Evolutionary conservation across 2,113 vertebrate species (phyloP).

Genomic region (Prietella phreatophila): DNA sequence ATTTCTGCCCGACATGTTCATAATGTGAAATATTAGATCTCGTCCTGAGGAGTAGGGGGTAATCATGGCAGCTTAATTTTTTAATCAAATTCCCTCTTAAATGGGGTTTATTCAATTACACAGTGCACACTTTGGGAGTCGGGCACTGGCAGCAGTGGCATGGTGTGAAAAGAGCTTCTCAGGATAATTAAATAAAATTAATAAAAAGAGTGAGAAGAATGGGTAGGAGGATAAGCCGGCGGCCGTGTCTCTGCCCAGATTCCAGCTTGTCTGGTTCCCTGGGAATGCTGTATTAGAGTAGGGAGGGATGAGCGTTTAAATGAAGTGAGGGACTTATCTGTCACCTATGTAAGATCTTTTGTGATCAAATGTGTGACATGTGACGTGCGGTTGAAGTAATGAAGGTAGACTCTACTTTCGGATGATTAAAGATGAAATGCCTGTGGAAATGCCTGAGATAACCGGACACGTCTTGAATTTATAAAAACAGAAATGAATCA

Average conservation of each 20-base stretch:
- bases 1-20: slow-evolving; percentile 75
- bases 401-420: neutral
- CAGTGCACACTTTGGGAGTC: slow-evolving; percentile 73
- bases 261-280: slow-evolving; percentile 65
- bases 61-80: slow-evolving; percentile 79
- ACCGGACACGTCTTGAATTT: neutral
- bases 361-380: neutral
- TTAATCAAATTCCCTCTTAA: slow-evolving; percentile 79
- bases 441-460: neutral
- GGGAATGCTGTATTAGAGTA: slow-evolving; percentile 64
- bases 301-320: slow-evolving; percentile 52
- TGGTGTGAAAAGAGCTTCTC: slow-evolving; percentile 65
- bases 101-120: slow-evolving; percentile 83
- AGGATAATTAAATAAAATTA: slow-evolving; percentile 82
- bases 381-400: neutral
- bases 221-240: slow-evolving; percentile 57
- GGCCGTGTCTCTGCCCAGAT: slow-evolving; percentile 68
- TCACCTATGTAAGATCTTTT: slow-evolving; percentile 12
- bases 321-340: slow-evolving; percentile 38
- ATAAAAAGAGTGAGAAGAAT: slow-evolving; percentile 68
- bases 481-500: neutral
- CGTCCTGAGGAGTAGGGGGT: slow-evolving; percentile 67
- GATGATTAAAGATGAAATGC: neutral
- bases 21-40: slow-evolving; percentile 76
- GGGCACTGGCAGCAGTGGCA: slow-evolving; percentile 59